Percentiles rank a stretch among this genome's conserved stretches.
Evolutionary conservation across 2,797 vertebrate species (phyloP).

Genomic region (Callimico goeldii): DNA sequence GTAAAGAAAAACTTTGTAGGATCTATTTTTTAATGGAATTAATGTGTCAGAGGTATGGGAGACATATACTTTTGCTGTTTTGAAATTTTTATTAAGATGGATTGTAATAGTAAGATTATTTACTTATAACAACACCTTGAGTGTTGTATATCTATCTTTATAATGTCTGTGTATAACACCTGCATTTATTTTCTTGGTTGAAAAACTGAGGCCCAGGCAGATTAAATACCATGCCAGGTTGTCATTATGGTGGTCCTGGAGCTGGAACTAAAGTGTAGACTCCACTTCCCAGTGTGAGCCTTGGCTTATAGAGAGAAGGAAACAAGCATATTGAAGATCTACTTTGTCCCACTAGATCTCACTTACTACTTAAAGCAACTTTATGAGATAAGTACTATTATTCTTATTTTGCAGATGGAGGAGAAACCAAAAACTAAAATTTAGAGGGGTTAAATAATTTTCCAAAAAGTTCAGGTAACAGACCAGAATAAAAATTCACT

Average conservation of each 20-base stretch:
- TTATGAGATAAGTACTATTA: neutral
- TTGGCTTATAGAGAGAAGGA: neutral
- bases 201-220: constrained; percentile 22
- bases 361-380: neutral
- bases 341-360: neutral
- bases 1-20: constrained; percentile 16
- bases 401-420: neutral
- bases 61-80: constrained; percentile 24
- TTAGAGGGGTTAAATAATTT: constrained; percentile 8
- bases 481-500: constrained; percentile 40
- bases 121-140: constrained; percentile 9
- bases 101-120: constrained; percentile 14
- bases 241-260: neutral
- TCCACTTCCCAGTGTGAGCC: neutral
- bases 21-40: neutral
- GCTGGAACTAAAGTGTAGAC: neutral
- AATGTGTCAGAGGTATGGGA: neutral
- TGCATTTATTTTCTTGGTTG: neutral
- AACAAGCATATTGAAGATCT: neutral
- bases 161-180: neutral
- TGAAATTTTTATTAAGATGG: constrained; percentile 41
- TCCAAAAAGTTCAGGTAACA: constrained; percentile 18
- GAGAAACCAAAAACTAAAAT: neutral
- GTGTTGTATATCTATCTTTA: neutral
- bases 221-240: neutral